Evolutionary conservation across 2,113 vertebrate genomes (phyloP), one percentile per base, ranked within the genome.

Genomic region (Aptenodytes forsteri): DNA sequence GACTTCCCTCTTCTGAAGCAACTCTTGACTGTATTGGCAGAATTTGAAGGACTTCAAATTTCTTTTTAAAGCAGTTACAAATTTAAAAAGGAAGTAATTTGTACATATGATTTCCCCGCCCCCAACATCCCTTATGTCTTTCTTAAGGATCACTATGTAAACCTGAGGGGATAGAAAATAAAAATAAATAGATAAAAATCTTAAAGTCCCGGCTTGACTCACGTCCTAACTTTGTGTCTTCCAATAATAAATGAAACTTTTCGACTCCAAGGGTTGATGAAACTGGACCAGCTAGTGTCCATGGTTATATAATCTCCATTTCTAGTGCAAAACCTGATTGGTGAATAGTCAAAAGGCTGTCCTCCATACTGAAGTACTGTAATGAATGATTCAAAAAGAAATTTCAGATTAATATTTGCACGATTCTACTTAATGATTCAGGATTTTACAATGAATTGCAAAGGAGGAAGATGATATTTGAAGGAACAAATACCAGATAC

Each of bases 221-320:
- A 99, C 99, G 98, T 99, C 93, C 99, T 98, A 96, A 99, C 99
- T 99, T 99, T 99, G 98, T 99, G 99, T 75, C 99, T 98, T 80
- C 99, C 99, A 32, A 99, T 99, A 96, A 99, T 98, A 93, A 99
- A 99, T 12, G 99, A 99, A 82, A 99, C 99, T 96, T 99, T 99
- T 67, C 98, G 98, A 97, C 99, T 99, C 99, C 99, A 99, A 22
- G 99, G 99, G 96, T 99, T 99, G 97, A 99, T 98, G 76, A 99
- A 99, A 97, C 99, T 99, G 93, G 99, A 99, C 99, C 99, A 99
- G 98, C 99, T 99, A 70, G 99, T 99, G 95, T 99, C 99, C 56
- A 99, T 97, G 7, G 99, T 99, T 96, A 99, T 95, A 54, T 99
- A 99, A 85, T 99, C 99, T 61, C 99, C 99, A 16, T 99, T 99